phyloP scores from a whole-genome alignment of 2,113 vertebrate genomes.

The Melanocharis versteri region DNA sequence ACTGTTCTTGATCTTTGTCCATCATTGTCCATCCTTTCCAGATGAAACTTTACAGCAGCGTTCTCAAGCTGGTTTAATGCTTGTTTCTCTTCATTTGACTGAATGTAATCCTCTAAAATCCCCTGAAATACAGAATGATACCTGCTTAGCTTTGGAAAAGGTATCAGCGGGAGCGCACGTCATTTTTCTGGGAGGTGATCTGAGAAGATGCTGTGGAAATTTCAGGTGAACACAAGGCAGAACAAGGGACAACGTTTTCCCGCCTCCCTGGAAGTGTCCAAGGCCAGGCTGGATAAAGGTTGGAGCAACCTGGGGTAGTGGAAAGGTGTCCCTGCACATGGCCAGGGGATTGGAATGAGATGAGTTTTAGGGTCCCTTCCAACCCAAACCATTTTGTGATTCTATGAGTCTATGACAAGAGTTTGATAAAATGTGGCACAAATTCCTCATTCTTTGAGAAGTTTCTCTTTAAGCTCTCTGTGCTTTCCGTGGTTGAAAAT shows the following conservation, averaged over 20 bases:
- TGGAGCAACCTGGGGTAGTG: background rate
- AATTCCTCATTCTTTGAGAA: background rate
- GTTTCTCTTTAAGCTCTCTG: background rate
- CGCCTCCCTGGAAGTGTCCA: background rate
- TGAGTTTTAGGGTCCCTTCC: background rate
- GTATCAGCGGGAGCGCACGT: background rate
- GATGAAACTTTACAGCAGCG: background rate
- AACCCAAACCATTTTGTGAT: background rate
- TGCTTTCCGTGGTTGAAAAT: background rate
- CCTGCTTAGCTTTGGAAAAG: background rate
- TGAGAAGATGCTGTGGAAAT: background rate
- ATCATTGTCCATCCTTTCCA: background rate
- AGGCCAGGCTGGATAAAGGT: background rate
- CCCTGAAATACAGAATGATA: background rate
- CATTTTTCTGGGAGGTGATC: background rate
- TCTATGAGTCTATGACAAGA: background rate
- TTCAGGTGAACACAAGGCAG: background rate
- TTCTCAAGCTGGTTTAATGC: background rate
- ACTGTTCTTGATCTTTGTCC: background rate
- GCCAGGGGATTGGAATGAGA: background rate
- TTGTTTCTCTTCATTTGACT: background rate
- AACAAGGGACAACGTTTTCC: background rate
- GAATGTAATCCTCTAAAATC: background rate
- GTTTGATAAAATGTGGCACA: background rate
- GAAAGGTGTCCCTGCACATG: background rate